These are phyloP conservation scores for Pomacea maculata DNA, from an alignment of 1,140 invertebrate genomes.

Conservation along the genomic window DNA sequence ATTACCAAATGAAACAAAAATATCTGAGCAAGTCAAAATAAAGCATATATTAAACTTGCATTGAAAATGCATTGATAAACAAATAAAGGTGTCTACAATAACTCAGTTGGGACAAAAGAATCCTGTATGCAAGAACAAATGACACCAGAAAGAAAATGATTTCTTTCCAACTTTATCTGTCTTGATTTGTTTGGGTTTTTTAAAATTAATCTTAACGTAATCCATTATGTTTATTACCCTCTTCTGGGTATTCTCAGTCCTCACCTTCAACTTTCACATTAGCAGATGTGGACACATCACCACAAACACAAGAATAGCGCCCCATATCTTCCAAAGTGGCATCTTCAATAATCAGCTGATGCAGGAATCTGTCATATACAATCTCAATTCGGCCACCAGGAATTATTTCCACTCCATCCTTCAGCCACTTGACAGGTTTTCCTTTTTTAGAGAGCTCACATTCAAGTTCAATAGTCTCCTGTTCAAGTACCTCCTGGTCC, in stretches of 20 bases:
- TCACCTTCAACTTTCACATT: conserved; percentile 57
- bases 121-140: too few relatives aligned
- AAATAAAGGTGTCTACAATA: too few relatives aligned
- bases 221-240: too few relatives aligned
- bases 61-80: background rate
- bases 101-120: too few relatives aligned
- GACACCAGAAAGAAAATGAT: too few relatives aligned
- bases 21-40: background rate
- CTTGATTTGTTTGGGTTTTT: too few relatives aligned
- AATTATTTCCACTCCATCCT: conserved; percentile 74
- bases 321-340: conserved; percentile 52
- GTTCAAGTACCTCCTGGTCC: conserved; percentile 49
- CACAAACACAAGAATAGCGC: conserved; percentile 54
- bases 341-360: conserved; percentile 56
- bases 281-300: conserved; percentile 52
- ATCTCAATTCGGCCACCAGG: conserved; percentile 78
- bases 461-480: conserved; percentile 52
- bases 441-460: conserved; percentile 60
- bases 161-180: too few relatives aligned
- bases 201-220: too few relatives aligned
- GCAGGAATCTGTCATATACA: conserved; percentile 49
- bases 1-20: background rate
- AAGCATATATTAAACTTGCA: background rate
- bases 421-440: conserved; percentile 58
- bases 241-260: background rate